Conservation (phyloP, 2,888 invertebrate species). For the Drosophila affinis region DNA sequence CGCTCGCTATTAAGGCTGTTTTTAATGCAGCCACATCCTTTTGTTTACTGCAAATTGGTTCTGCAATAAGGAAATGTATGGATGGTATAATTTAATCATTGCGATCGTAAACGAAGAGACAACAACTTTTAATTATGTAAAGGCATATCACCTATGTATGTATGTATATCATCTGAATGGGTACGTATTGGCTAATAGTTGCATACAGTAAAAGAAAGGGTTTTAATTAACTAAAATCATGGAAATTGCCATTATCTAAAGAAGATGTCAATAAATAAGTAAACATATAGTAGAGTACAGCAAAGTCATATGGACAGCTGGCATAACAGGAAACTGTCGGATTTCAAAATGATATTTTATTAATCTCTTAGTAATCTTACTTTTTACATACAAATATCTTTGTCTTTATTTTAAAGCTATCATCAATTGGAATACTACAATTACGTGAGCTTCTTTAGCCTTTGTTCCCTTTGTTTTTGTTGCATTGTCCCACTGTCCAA, state of each 20-base stretch:
- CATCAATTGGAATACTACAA: neutral
- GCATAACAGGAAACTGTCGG: too few relatives aligned
- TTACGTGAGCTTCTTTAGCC: neutral
- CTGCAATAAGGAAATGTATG: neutral
- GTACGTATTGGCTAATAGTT: neutral
- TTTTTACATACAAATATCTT: too few relatives aligned
- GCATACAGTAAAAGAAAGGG: neutral
- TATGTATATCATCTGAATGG: neutral
- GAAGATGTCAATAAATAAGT: neutral
- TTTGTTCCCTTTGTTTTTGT: neutral
- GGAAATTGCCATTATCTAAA: neutral
- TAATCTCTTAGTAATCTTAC: rapidly evolving
- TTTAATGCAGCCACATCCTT: neutral
- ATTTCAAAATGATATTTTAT: too few relatives aligned
- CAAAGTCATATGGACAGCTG: too few relatives aligned
- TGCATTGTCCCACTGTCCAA: slow-evolving; percentile 19
- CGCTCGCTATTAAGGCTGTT: neutral
- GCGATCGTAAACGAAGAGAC: neutral
- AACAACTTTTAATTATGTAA: neutral
- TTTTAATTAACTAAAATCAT: neutral
- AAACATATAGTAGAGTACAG: too few relatives aligned
- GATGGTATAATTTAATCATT: neutral
- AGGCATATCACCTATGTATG: too few relatives aligned
- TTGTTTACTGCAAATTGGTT: neutral
- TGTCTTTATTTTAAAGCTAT: neutral